These are phyloP conservation scores for Pelochelys cantorii DNA, from an alignment of 2,797 vertebrate genomes.

Conservation along the genomic window DNA sequence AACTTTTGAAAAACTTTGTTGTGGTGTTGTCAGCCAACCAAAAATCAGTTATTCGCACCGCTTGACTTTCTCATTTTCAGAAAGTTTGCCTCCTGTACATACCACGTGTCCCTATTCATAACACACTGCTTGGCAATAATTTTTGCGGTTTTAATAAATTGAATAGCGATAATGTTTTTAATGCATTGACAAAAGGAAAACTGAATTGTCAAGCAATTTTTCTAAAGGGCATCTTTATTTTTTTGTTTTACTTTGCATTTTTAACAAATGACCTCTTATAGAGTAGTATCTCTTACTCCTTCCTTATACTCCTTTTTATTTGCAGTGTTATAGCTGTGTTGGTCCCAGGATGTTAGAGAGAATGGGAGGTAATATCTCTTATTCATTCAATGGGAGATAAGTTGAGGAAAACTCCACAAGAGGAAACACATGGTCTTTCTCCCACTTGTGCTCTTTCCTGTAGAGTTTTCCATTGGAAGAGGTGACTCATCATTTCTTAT, in stretches of 20 bases:
- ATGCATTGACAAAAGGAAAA: neutral
- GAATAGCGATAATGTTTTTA: neutral
- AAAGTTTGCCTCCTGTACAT: neutral
- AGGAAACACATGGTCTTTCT: neutral
- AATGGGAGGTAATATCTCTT: neutral
- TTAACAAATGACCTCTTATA: neutral
- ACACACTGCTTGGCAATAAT: neutral
- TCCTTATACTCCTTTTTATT: neutral
- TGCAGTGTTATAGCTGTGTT: neutral
- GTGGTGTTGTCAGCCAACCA: neutral
- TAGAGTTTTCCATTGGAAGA: neutral
- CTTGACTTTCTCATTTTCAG: neutral
- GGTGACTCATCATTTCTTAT: neutral
- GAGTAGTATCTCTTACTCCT: accelerated
- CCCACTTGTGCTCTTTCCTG: neutral
- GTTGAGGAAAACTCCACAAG: neutral
- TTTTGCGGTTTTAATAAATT: neutral
- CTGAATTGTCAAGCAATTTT: neutral
- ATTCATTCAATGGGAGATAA: neutral
- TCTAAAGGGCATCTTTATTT: neutral
- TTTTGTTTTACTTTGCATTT: neutral
- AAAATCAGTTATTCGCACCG: neutral
- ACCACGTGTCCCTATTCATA: neutral
- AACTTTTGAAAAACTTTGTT: neutral
- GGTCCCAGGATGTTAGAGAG: neutral